Percentiles rank a stretch among this genome's conserved stretches.
Evolutionary conservation across 2,797 vertebrate genomes (phyloP).

Genomic region (Petrocephalus schoutedeni): DNA sequence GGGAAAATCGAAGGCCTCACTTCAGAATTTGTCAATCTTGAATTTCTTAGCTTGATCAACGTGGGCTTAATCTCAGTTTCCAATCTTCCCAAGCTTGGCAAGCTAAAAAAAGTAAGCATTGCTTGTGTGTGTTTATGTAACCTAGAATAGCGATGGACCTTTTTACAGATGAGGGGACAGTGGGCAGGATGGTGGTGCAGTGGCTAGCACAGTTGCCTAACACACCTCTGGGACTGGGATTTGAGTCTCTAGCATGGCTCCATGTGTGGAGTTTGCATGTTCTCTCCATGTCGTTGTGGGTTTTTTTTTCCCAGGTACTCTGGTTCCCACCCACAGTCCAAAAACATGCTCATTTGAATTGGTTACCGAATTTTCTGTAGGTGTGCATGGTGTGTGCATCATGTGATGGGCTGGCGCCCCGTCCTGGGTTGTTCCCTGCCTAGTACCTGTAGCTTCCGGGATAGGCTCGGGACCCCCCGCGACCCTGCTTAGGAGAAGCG

Average conservation of each 20-base stretch:
- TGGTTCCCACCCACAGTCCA: not conserved
- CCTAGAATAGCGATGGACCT: not conserved
- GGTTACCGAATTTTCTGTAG: not conserved
- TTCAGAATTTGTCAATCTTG: conserved; percentile 82
- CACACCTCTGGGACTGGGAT: not conserved
- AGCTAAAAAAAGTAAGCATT: conserved; percentile 84
- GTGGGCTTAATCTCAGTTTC: conserved; percentile 79
- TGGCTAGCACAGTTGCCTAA: not conserved
- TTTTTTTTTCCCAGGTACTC: not conserved
- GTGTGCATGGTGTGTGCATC: not conserved
- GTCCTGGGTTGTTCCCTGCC: not conserved
- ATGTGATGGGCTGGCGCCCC: not conserved
- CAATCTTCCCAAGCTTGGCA: conserved; percentile 83
- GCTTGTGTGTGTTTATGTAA: not conserved
- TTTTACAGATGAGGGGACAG: not conserved
- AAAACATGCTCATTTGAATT: not conserved
- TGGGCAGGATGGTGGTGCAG: not conserved
- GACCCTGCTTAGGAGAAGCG: not conserved
- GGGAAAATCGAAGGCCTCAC: conserved; percentile 87
- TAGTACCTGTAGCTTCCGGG: not conserved
- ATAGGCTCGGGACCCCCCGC: not conserved
- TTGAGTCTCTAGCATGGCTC: not conserved
- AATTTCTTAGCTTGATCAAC: conserved; percentile 92
- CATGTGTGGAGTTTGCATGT: not conserved
- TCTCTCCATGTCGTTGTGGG: not conserved